Percentiles rank a stretch among this genome's conserved stretches.
phyloP scores from a whole-genome alignment of 2,113 vertebrate genomes.

The Elgaria multicarinata region DNA sequence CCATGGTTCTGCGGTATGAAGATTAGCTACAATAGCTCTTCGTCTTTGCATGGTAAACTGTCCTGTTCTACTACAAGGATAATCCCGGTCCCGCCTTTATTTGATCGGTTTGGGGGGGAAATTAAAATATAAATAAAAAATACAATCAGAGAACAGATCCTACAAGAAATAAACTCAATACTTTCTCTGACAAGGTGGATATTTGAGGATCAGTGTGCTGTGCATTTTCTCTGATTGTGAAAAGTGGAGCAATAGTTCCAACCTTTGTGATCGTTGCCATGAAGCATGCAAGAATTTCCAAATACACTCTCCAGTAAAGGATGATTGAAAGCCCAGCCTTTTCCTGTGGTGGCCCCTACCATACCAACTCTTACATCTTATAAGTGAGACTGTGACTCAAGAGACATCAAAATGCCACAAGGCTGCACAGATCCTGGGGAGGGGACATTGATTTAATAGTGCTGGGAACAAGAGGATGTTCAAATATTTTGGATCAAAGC shows the following conservation, averaged over 20 bases:
- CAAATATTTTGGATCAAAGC: background rate
- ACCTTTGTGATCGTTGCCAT: background rate
- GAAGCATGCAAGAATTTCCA: fast-evolving
- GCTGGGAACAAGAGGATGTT: background rate
- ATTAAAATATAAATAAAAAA: slow-evolving; percentile 13
- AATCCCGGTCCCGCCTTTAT: slow-evolving; percentile 40
- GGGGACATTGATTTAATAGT: background rate
- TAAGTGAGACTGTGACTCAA: background rate
- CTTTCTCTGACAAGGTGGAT: background rate
- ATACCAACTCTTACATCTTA: fast-evolving
- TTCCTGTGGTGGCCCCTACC: fast-evolving
- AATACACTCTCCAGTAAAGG: fast-evolving
- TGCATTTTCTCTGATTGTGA: background rate
- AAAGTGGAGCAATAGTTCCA: background rate
- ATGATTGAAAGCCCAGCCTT: fast-evolving
- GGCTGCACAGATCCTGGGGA: background rate
- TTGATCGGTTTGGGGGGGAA: slow-evolving; percentile 9
- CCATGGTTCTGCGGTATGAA: slow-evolving; percentile 26
- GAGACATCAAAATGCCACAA: fast-evolving
- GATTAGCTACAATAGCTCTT: slow-evolving; percentile 39
- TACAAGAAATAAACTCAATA: slow-evolving; percentile 2
- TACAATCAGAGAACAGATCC: slow-evolving; percentile 37
- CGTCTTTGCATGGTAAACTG: slow-evolving; percentile 65
- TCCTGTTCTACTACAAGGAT: slow-evolving; percentile 38
- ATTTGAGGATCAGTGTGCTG: background rate